phyloP scores from a whole-genome alignment of 2,888 invertebrate species.

The Drosophila ustulata region DNA sequence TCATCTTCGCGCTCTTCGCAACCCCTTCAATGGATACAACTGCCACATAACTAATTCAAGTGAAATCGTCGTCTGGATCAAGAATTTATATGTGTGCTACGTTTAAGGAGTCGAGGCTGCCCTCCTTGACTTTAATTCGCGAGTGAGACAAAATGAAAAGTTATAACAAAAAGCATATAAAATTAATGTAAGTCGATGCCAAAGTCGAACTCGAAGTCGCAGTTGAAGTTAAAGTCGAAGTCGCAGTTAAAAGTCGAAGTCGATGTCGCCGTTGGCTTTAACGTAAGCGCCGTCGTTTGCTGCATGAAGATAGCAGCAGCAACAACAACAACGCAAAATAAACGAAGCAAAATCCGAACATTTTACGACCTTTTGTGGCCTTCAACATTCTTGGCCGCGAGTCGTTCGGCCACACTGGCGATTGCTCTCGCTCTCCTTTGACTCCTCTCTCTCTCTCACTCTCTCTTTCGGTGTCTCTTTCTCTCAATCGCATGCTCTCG shows the following conservation, averaged over 20 bases:
- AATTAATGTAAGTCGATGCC: slow-evolving; percentile 48
- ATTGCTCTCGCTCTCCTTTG: slow-evolving; percentile 22
- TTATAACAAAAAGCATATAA: slow-evolving; percentile 31
- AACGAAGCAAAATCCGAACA: slow-evolving; percentile 37
- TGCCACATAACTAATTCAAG: not conserved
- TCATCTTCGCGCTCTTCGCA: not conserved
- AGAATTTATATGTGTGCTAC: slow-evolving; percentile 10
- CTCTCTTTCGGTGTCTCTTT: slow-evolving; percentile 4
- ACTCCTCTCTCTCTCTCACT: slow-evolving; percentile 3
- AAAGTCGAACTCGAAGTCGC: slow-evolving; percentile 36
- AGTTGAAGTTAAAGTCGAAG: slow-evolving; percentile 12
- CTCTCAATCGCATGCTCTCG: slow-evolving; percentile 4
- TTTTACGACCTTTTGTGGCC: slow-evolving; percentile 72
- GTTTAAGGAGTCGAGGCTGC: not conserved
- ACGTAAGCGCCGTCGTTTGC: slow-evolving; percentile 27
- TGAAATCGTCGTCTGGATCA: slow-evolving; percentile 9
- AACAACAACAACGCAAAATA: slow-evolving; percentile 10
- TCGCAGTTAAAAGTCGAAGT: not conserved
- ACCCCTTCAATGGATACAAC: not conserved
- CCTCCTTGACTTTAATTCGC: not conserved
- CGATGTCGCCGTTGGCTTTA: slow-evolving; percentile 28
- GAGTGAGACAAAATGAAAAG: slow-evolving; percentile 22
- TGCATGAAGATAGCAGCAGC: slow-evolving; percentile 22
- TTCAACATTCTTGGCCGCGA: slow-evolving; percentile 66
- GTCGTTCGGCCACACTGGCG: slow-evolving; percentile 54